Conservation (phyloP, 2,888 invertebrate genomes). For the Tethea ocularis region DNA sequence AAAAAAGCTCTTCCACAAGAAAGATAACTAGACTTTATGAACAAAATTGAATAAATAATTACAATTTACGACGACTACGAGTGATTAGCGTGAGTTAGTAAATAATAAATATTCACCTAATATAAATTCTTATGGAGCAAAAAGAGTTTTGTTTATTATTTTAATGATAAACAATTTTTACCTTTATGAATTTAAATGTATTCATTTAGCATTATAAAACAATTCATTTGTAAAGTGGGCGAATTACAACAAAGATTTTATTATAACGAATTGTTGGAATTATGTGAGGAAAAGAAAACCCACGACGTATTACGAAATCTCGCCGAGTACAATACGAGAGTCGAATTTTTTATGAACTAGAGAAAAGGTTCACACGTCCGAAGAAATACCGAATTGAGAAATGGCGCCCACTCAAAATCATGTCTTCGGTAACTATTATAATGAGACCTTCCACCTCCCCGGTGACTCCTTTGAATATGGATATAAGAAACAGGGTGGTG, state of each 20-base stretch:
- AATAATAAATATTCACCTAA: background rate
- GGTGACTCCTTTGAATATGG: slow-evolving; percentile 27
- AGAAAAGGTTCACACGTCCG: slow-evolving; percentile 58
- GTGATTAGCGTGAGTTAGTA: background rate
- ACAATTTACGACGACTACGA: background rate
- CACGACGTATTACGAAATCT: slow-evolving; percentile 58
- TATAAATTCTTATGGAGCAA: background rate
- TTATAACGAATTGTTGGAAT: background rate
- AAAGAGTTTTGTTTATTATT: background rate
- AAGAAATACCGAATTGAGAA: slow-evolving; percentile 53
- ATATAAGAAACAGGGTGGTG: slow-evolving; percentile 24
- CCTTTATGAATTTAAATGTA: background rate
- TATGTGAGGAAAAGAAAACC: slow-evolving; percentile 11
- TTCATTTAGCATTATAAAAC: background rate
- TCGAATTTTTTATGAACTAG: slow-evolving; percentile 59
- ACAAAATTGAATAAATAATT: background rate
- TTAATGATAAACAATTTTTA: no score
- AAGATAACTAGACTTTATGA: background rate
- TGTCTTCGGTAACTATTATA: slow-evolving; percentile 33
- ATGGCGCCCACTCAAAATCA: slow-evolving; percentile 57
- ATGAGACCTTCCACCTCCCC: slow-evolving; percentile 31
- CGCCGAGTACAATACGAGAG: slow-evolving; percentile 47
- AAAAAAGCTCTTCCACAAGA: background rate
- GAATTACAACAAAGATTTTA: background rate
- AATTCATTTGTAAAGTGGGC: background rate